A percentile compares a stretch with the other conserved stretches of the same genome.
Conservation (phyloP, 1,140 invertebrate genomes). For the Nymphalis io region DNA sequence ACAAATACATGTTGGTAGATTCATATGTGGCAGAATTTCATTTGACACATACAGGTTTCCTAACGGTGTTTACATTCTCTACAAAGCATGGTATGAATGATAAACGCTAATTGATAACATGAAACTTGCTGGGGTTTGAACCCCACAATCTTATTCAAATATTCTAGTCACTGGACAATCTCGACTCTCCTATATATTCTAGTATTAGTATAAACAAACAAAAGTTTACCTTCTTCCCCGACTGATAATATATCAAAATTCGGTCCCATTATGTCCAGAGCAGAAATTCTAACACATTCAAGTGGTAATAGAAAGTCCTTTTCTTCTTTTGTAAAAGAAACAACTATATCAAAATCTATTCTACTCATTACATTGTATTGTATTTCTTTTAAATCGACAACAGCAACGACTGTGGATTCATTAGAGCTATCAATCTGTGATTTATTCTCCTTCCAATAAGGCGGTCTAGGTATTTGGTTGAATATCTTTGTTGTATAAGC, state of each 20-base stretch:
- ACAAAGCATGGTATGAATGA: too few species aligned
- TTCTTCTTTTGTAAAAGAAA: constrained; percentile 48
- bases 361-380: constrained; percentile 42
- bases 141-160: too few species aligned
- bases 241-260: constrained; percentile 55
- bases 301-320: constrained; percentile 53
- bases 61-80: too few species aligned
- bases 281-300: constrained; percentile 50
- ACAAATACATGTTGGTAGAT: too few species aligned
- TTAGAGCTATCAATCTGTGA: constrained; percentile 29
- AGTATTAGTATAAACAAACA: neutral
- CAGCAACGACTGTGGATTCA: constrained; percentile 39
- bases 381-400: constrained; percentile 54
- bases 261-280: constrained; percentile 47
- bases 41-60: too few species aligned
- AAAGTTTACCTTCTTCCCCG: constrained; percentile 40
- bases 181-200: too few species aligned
- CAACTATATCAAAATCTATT: constrained; percentile 53
- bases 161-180: too few species aligned
- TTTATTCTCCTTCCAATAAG: constrained; percentile 54
- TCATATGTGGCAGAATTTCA: too few species aligned
- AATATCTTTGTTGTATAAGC: constrained; percentile 60
- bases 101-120: too few species aligned
- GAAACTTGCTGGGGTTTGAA: too few species aligned
- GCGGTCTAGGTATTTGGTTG: constrained; percentile 36